A percentile compares a stretch with the other conserved stretches of the same genome.
phyloP scores from a whole-genome alignment of 2,888 invertebrate species.

The Brassicogethes aeneus region DNA sequence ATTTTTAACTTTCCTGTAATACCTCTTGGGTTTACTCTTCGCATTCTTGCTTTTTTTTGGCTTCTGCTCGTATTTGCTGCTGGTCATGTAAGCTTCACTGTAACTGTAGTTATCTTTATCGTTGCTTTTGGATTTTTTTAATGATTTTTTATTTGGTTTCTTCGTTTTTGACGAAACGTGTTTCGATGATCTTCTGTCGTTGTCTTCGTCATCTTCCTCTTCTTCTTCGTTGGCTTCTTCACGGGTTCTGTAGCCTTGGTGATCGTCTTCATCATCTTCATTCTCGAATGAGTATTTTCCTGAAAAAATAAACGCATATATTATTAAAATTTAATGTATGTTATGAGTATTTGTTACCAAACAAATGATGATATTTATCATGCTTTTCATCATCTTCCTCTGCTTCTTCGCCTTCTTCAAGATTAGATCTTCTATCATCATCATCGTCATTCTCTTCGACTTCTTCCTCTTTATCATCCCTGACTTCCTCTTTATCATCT shows the following conservation, averaged over 20 bases:
- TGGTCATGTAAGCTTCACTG: constrained; percentile 16
- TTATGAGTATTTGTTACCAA: background rate
- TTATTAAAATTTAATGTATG: background rate
- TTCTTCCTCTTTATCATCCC: constrained; percentile 13
- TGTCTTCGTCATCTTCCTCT: constrained; percentile 22
- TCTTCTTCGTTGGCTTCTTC: constrained; percentile 14
- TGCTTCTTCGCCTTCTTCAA: constrained; percentile 10
- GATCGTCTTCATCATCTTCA: constrained; percentile 15
- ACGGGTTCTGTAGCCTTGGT: constrained; percentile 1
- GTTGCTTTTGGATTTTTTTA: constrained; percentile 6
- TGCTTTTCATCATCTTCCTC: constrained; percentile 7
- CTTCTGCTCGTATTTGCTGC: constrained; percentile 18
- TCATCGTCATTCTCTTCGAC: constrained; percentile 16
- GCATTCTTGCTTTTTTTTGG: constrained; percentile 9
- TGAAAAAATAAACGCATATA: background rate
- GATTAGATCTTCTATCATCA: constrained; percentile 10
- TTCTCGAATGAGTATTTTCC: constrained; percentile 17
- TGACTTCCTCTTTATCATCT: constrained; percentile 12
- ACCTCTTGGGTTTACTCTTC: constrained; percentile 2
- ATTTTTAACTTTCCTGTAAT: constrained; percentile 9
- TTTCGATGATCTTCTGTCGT: constrained; percentile 17
- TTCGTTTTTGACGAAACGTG: constrained; percentile 12
- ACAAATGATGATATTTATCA: constrained; percentile 4
- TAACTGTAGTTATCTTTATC: constrained; percentile 16
- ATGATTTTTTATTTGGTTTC: constrained; percentile 9